Evolutionary conservation across 2,888 invertebrate species (phyloP), one percentile per base, ranked within the genome.

Genomic region (Venusia cambrica): DNA sequence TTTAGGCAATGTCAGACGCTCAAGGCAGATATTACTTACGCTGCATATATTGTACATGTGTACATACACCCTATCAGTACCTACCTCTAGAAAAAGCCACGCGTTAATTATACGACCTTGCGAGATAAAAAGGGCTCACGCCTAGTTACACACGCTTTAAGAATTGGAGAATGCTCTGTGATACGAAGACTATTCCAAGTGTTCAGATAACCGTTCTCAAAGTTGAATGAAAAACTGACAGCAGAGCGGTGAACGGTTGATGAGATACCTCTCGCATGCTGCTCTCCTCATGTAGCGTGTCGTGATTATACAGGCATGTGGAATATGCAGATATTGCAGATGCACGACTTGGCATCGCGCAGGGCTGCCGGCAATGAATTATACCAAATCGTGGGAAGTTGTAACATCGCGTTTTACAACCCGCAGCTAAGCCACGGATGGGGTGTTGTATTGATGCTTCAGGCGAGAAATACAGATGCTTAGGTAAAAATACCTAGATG

Each of bases 231-330:
- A 43, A 43, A 46, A 47, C 31, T 45, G 27, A 49, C 39, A 35
- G 8, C 19, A 29, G 27, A 22, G 36, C 41, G 11, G 36, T 26
- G 24, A 42, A 36, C 36, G 29, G 32, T 30, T 26, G 34, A 39
- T n/a, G 30, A 19, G 38, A 33, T 25, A 19, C 25, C 9, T 21
- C 27, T 28, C 24, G 28, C 38, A 29, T 33, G 19, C 27, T 29
- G 25, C 29, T 13, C 33, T 29, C 26, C 29, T 13, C 33, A 34
- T 31, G 27, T 20, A 39, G n/a, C 39, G 41, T 35, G 46, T 39
- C 21, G 32, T 48, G 61, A 64, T 67, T 62, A 64, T 39, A 38
- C 22, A 27, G 55, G 56, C 58, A 62, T 53, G 49, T 51, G 18
- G 45, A 47, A 28, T 35, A 16, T 33, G 35, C 38, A 43, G 50